These are phyloP conservation scores for Saguinus imperator DNA, from an alignment of 2,113 vertebrate genomes.

Conservation along the genomic window DNA sequence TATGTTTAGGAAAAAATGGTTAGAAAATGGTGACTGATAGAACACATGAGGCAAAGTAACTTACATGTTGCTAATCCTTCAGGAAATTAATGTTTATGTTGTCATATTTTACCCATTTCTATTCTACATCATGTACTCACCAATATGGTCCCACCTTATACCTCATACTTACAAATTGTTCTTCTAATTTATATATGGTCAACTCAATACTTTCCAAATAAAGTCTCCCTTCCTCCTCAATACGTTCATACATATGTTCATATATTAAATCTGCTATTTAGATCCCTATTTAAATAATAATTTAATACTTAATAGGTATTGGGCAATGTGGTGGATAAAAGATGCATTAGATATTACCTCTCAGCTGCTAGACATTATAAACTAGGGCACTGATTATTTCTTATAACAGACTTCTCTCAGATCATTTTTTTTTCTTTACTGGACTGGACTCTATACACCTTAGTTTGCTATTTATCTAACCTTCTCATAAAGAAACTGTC, in stretches of 20 bases:
- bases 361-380: not conserved
- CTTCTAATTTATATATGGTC: not conserved
- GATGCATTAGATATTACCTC: not conserved
- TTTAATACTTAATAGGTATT: not conserved
- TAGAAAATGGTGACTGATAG: not conserved
- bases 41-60: not conserved
- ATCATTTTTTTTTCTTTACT: not conserved
- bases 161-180: not conserved
- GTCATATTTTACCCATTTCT: not conserved
- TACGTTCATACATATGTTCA: not conserved
- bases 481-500: not conserved
- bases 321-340: not conserved
- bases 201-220: not conserved
- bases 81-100: not conserved
- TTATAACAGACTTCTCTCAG: not conserved
- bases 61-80: not conserved
- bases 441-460: not conserved
- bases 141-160: not conserved
- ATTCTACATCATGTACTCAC: not conserved
- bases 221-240: not conserved
- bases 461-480: not conserved
- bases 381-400: too few relatives aligned
- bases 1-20: not conserved
- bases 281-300: not conserved
- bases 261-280: not conserved